Evolutionary conservation across 1,140 invertebrate genomes (phyloP).

Genomic region (Trichonephila clavata): DNA sequence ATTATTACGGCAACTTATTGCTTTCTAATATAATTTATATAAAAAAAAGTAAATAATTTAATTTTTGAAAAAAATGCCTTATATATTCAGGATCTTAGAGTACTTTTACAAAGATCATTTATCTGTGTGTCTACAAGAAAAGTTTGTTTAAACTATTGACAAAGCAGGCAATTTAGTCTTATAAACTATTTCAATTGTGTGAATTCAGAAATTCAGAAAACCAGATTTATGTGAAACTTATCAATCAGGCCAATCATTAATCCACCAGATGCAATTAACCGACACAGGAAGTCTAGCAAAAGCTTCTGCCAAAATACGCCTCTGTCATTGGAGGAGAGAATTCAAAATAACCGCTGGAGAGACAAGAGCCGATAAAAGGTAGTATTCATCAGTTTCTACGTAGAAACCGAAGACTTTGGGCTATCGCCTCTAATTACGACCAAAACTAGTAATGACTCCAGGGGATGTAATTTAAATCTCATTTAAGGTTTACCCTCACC

Average conservation of each 20-base stretch:
- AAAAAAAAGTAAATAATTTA: too few relatives aligned
- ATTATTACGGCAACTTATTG: too few relatives aligned
- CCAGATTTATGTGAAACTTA: background rate
- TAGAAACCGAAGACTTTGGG: slow-evolving; percentile 20
- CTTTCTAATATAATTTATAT: too few relatives aligned
- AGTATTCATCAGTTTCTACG: slow-evolving; percentile 37
- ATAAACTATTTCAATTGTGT: background rate
- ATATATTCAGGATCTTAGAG: too few relatives aligned
- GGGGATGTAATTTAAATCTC: slow-evolving; percentile 64
- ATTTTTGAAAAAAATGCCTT: too few relatives aligned
- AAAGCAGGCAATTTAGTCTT: too few relatives aligned
- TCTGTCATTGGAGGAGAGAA: background rate
- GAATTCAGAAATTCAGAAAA: background rate
- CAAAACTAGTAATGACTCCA: slow-evolving; percentile 47
- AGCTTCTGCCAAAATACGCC: background rate
- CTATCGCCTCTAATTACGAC: slow-evolving; percentile 53
- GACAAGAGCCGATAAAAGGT: slow-evolving; percentile 6
- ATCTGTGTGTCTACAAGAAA: too few relatives aligned
- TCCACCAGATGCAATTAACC: background rate
- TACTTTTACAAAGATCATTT: too few relatives aligned
- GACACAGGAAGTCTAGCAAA: background rate
- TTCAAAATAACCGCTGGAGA: slow-evolving; percentile 39
- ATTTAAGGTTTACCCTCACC: slow-evolving; percentile 60
- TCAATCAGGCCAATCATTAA: background rate
- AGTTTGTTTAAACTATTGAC: too few relatives aligned